Percentiles rank a stretch among this genome's conserved stretches.
Evolutionary conservation across 35 echinoderm and acorn worm genomes (phyloP).

Genomic region (Acanthaster planci): DNA sequence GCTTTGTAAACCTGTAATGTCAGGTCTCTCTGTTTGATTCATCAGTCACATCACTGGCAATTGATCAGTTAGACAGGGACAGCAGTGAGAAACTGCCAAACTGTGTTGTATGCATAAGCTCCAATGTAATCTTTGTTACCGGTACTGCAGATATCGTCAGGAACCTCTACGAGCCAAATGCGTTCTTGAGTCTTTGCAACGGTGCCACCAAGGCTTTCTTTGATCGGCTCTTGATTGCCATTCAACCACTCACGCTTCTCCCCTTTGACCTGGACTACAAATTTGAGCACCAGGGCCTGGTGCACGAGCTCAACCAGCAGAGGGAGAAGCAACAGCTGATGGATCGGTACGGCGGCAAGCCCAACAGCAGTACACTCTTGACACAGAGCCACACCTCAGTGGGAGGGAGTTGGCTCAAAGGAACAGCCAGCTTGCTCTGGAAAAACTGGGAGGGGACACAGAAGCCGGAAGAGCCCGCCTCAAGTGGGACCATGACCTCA

Average conservation of each 20-base stretch:
- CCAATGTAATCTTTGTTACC: not conserved
- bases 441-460: not conserved
- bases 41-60: too few relatives aligned
- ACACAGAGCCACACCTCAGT: conserved; percentile 26
- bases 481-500: not conserved
- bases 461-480: conserved; percentile 1
- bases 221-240: conserved; percentile 56
- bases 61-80: too few relatives aligned
- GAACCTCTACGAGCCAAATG: conserved; percentile 72
- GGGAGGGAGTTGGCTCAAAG: conserved; percentile 36
- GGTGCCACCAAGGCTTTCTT: conserved; percentile 62
- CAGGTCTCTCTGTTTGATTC: too few relatives aligned
- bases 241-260: conserved; percentile 69
- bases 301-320: conserved; percentile 32
- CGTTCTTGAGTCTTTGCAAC: conserved; percentile 87
- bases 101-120: too few relatives aligned
- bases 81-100: too few relatives aligned
- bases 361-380: not conserved
- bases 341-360: conserved; percentile 31
- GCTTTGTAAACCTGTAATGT: too few relatives aligned
- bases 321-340: conserved; percentile 64
- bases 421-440: conserved; percentile 55
- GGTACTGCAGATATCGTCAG: conserved; percentile 68
- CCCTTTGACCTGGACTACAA: conserved; percentile 79
- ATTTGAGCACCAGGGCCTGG: conserved; percentile 57